phyloP scores from a whole-genome alignment of 2,888 invertebrate genomes.

The Nephrotoma guestfalica region DNA sequence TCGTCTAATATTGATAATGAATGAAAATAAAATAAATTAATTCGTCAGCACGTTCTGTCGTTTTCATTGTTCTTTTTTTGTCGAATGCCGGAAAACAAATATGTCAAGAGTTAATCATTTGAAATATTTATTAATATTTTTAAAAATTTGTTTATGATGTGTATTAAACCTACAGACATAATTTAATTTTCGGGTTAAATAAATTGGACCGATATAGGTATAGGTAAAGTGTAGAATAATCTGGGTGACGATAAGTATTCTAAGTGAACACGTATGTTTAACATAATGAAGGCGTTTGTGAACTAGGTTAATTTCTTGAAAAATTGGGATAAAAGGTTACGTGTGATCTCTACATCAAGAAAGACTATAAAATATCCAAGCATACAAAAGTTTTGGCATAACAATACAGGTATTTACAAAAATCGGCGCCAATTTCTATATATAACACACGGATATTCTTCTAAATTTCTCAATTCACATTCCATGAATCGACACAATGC shows the following conservation, averaged over 20 bases:
- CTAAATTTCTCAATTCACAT: not conserved
- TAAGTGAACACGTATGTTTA: not conserved
- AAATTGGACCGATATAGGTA: not conserved
- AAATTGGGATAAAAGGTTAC: not conserved
- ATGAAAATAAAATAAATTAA: not conserved
- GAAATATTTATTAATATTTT: not conserved
- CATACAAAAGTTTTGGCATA: not conserved
- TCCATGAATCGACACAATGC: not conserved
- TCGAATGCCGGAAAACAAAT: not conserved
- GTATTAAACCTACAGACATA: not conserved
- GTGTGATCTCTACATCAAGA: not conserved
- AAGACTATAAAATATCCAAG: not conserved
- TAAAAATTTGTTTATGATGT: not conserved
- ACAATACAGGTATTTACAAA: not conserved
- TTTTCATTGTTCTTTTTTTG: not conserved
- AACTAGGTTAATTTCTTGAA: not conserved
- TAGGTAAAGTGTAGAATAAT: not conserved
- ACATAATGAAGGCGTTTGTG: not conserved
- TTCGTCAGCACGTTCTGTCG: not conserved
- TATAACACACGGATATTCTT: not conserved
- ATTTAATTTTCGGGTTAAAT: not conserved
- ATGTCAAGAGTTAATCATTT: not conserved
- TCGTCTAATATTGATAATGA: not conserved
- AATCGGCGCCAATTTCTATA: not conserved
- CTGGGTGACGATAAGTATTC: not conserved